A percentile compares a stretch with the other conserved stretches of the same genome.
phyloP scores from a whole-genome alignment of 1,140 invertebrate genomes.

The Saccostrea echinata region DNA sequence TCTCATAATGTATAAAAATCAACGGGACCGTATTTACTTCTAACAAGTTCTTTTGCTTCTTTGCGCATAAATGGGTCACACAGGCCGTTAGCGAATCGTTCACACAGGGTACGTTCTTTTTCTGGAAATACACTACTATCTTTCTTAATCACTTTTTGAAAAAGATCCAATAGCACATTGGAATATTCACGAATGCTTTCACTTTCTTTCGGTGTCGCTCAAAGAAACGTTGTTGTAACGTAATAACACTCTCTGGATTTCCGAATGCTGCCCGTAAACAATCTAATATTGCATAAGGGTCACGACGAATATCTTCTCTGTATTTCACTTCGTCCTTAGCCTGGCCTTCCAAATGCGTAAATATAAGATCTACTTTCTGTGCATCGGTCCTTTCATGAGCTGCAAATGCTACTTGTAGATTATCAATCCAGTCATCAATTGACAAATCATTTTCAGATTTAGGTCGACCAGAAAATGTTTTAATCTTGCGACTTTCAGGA shows the following conservation, averaged over 20 bases:
- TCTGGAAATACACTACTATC: neutral
- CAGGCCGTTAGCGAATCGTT: no score
- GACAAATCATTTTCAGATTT: neutral
- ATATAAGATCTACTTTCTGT: neutral
- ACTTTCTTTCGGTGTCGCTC: neutral
- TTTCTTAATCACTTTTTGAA: neutral
- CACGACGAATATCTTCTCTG: neutral
- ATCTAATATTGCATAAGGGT: neutral
- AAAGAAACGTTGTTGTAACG: neutral
- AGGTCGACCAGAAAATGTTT: neutral
- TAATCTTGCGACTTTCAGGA: neutral
- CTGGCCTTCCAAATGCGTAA: neutral
- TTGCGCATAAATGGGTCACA: no score
- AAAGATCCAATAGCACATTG: neutral
- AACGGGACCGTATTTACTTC: no score
- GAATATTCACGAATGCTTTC: neutral
- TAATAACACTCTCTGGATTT: neutral
- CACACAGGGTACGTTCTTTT: neutral
- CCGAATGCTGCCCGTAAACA: neutral
- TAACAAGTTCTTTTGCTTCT: no score
- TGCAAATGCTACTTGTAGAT: neutral
- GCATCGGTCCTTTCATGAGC: neutral
- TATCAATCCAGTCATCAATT: constrained; percentile 6
- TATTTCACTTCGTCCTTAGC: constrained; percentile 8
- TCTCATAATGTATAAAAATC: no score